Conservation (phyloP, 2,797 vertebrate genomes). For the Podarcis siculus region DNA sequence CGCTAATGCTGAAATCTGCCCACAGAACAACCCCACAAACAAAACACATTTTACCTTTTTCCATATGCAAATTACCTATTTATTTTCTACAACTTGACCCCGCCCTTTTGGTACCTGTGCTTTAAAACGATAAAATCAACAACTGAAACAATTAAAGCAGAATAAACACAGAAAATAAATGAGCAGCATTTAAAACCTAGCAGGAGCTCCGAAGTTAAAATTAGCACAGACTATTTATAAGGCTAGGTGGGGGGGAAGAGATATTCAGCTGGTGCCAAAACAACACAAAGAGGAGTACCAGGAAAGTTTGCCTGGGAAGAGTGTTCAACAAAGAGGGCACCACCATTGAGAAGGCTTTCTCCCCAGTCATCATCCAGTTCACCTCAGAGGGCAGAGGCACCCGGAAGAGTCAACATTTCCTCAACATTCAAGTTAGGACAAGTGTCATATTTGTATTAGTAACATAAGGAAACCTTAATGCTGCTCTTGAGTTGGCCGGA, state of each 20-base stretch:
- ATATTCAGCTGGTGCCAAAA: neutral
- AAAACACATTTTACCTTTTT: neutral
- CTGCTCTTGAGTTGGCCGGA: conserved; percentile 38
- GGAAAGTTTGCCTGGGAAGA: neutral
- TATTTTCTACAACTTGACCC: neutral
- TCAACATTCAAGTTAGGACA: neutral
- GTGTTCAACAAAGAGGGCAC: neutral
- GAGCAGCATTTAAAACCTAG: neutral
- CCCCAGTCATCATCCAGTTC: neutral
- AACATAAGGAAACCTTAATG: neutral
- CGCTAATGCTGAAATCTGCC: neutral
- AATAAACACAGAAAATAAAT: neutral
- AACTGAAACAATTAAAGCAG: neutral
- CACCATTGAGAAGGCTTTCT: neutral
- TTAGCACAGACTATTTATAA: neutral
- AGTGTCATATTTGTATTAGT: conserved; percentile 21
- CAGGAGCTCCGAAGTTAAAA: neutral
- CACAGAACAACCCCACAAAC: neutral
- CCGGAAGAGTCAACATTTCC: neutral
- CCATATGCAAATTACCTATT: neutral
- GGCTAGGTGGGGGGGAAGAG: neutral
- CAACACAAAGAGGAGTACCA: neutral
- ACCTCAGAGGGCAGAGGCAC: neutral
- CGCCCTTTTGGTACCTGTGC: neutral
- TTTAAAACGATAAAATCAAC: neutral